phyloP scores from a whole-genome alignment of 2,888 invertebrate genomes.

The Lepidochrysops patricia region DNA sequence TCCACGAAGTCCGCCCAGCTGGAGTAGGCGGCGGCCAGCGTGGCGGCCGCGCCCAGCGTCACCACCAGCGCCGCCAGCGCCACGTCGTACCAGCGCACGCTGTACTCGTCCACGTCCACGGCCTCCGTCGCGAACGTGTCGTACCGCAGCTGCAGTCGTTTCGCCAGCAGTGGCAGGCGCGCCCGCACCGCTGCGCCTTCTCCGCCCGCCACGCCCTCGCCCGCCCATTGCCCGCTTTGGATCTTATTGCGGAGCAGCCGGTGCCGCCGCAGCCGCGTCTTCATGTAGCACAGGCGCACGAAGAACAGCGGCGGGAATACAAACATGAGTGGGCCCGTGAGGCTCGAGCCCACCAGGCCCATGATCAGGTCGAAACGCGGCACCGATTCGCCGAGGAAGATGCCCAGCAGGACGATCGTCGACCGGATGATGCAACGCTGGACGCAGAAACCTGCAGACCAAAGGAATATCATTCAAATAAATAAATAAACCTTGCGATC shows the following conservation, averaged over 20 bases:
- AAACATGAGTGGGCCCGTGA: conserved; percentile 88
- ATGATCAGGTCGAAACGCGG: conserved; percentile 91
- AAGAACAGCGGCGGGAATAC: conserved; percentile 89
- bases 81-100: conserved; percentile 61
- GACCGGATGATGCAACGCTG: conserved; percentile 83
- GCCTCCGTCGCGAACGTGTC: conserved; percentile 41
- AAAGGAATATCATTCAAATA: background rate
- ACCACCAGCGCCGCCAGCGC: conserved; percentile 74
- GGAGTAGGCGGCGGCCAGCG: conserved; percentile 80
- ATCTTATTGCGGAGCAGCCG: conserved; percentile 16
- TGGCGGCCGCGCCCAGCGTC: conserved; percentile 76
- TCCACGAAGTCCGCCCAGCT: conserved; percentile 78
- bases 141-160: conserved; percentile 37
- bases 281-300: conserved; percentile 76
- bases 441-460: conserved; percentile 80
- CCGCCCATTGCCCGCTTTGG: background rate
- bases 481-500: background rate
- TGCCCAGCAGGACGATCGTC: conserved; percentile 78
- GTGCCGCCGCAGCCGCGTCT: conserved; percentile 32
- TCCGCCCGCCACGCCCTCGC: conserved; percentile 12
- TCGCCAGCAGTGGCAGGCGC: conserved; percentile 41
- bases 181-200: conserved; percentile 24
- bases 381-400: conserved; percentile 86
- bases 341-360: conserved; percentile 88
- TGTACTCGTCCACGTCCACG: conserved; percentile 32